A percentile compares a stretch with the other conserved stretches of the same genome.
Conservation (phyloP, 1,140 invertebrate species). For the Lethrus apterus region DNA sequence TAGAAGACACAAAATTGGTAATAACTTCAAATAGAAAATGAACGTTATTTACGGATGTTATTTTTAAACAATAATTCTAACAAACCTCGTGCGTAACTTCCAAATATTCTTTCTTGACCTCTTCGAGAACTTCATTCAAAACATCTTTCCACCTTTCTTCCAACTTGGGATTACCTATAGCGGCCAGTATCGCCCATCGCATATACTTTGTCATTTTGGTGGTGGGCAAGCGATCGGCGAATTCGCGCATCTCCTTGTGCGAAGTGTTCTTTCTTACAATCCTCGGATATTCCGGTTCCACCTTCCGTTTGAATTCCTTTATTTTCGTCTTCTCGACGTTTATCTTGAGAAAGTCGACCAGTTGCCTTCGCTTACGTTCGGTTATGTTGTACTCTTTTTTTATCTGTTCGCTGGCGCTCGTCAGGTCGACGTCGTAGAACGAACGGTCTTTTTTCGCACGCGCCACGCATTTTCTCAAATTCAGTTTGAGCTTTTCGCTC, state of each 20-base stretch:
- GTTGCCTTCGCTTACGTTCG: conserved; percentile 23
- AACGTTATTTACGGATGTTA: not conserved
- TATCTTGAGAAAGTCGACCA: conserved; percentile 27
- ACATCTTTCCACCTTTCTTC: conserved; percentile 19
- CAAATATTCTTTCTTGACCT: conserved; percentile 18
- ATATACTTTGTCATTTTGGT: conserved; percentile 28
- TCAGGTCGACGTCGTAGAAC: conserved; percentile 4
- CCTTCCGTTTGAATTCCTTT: conserved; percentile 25
- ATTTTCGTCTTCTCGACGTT: conserved; percentile 28
- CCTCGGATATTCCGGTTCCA: conserved; percentile 29
- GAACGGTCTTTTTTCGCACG: conserved; percentile 7
- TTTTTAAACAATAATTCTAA: no score
- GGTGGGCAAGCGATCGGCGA: conserved; percentile 27
- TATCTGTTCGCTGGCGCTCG: conserved; percentile 21
- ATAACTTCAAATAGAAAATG: no score
- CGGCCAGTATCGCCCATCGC: conserved; percentile 18
- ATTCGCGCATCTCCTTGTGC: conserved; percentile 24
- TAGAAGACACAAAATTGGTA: no score
- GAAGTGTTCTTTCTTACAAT: conserved; percentile 27
- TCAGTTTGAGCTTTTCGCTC: not conserved
- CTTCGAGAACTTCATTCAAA: conserved; percentile 13
- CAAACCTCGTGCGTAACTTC: conserved; percentile 11
- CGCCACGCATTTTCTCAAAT: conserved; percentile 8
- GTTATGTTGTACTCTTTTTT: conserved; percentile 31
- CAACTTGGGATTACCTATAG: conserved; percentile 16